Evolutionary conservation across 64 coral and sea anemone genomes (phyloP), one percentile per base, ranked within the genome.

Genomic region (Dendrophyllia cribrosa): DNA sequence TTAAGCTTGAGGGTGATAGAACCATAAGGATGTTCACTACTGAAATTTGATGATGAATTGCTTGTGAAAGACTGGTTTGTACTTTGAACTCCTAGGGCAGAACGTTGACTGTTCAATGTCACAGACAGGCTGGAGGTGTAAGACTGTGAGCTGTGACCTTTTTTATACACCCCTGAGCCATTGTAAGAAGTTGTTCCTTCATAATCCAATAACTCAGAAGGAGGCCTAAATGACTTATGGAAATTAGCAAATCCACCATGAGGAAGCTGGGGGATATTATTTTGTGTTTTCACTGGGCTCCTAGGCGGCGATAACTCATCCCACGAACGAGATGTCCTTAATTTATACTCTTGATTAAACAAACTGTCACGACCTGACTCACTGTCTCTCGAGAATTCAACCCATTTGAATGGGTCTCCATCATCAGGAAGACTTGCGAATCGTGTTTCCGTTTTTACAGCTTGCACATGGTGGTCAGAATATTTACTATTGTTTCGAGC

Each of bases 1-100:
- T 83, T 89, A n/a, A 60, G 68, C 74, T 83, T 94, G 13, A 94
- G 48, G 23, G 74, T 73, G 82, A 94, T 94, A 11, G 87, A 89
- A 64, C 88, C 92, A 76, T 94, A 94, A 45, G 92, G 92, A 68
- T 94, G 92, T 72, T 89, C 58, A 20, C 77, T 43, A 53, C 76
- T 75, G 9, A 78, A 89, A 89, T 88, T 89, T 23, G 75, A 65
- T 13, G 92, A 89, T 34, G 79, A 68, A 67, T 51, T 84, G 50
- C 86, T 89, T 59, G 44, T 60, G 61, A 89, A 52, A 75, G 92
- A 89, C 52, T 71, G 71, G 25, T 82, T 43, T 68, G 78, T 44
- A 88, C n/a, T 51, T 25, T 70, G 49, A 53, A 70, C 53, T 24
- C 50, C 43, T 25, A 46, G n/a, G 64, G 67, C 43, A 45, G 7